Conservation (phyloP, 2,113 vertebrate genomes). For the Tauraco erythrolophus region DNA sequence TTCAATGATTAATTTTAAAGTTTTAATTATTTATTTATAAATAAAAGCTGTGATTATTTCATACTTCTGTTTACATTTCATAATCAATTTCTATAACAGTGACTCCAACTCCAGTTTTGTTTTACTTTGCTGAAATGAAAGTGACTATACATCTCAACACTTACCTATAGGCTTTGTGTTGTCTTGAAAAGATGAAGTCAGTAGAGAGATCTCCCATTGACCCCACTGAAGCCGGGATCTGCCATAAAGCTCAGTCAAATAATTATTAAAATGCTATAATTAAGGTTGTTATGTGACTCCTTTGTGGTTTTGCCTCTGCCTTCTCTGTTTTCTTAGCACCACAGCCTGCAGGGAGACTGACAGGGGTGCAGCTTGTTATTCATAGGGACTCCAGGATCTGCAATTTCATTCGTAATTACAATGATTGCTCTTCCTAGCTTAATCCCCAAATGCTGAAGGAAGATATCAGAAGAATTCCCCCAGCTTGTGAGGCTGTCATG, state of each 20-base stretch:
- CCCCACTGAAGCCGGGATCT: not conserved
- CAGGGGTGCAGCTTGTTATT: slow-evolving; percentile 1
- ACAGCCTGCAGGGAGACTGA: not conserved
- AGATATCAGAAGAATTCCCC: slow-evolving; percentile 42
- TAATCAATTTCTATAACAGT: not conserved
- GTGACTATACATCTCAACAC: not conserved
- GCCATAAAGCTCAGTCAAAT: not conserved
- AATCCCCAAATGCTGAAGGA: not conserved
- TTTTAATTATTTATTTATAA: not conserved
- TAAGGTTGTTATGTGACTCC: not conserved
- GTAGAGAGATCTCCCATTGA: not conserved
- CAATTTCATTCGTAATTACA: slow-evolving; percentile 58
- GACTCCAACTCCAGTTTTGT: not conserved
- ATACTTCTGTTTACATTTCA: not conserved
- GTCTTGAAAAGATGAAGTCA: not conserved
- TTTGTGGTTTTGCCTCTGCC: not conserved
- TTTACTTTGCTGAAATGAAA: not conserved
- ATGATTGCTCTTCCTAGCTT: slow-evolving; percentile 3
- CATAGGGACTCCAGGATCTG: slow-evolving; percentile 18
- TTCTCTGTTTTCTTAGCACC: not conserved
- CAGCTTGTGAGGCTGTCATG: slow-evolving; percentile 50
- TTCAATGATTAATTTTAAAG: not conserved
- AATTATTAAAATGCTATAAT: not conserved
- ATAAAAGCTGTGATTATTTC: not conserved
- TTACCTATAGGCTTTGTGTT: not conserved